These are phyloP conservation scores for Todiramphus saurophagus DNA, from an alignment of 2,113 vertebrate genomes.

Conservation along the genomic window DNA sequence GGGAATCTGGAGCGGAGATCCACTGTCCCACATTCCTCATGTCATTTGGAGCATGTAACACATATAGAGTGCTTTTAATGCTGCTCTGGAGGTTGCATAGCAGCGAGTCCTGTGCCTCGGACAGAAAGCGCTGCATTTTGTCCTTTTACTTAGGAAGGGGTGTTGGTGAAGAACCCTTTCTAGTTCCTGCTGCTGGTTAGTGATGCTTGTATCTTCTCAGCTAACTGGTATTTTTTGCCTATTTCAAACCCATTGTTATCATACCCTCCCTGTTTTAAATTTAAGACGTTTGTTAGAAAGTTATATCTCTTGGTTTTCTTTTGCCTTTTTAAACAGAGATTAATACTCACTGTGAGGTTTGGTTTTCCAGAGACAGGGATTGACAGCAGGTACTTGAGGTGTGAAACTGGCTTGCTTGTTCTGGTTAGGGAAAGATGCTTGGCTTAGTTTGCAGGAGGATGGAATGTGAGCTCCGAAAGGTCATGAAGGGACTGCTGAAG, in stretches of 20 bases:
- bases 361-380: not conserved
- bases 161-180: not conserved
- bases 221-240: not conserved
- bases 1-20: not conserved
- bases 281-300: not conserved
- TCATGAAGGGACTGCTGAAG: not conserved
- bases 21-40: not conserved
- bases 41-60: slow-evolving; percentile 47
- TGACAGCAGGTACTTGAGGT: not conserved
- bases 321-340: not conserved
- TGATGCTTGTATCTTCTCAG: not conserved
- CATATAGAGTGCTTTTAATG: not conserved
- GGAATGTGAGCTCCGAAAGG: not conserved
- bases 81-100: not conserved
- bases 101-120: not conserved
- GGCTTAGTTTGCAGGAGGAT: not conserved
- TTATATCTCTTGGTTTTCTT: not conserved
- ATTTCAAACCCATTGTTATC: not conserved
- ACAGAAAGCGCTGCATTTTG: not conserved
- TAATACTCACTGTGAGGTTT: not conserved
- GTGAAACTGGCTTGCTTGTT: not conserved
- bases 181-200: not conserved
- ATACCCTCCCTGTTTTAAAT: not conserved
- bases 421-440: not conserved
- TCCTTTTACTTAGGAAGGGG: not conserved